Conservation (phyloP, 2,113 vertebrate genomes). For the Nansenia antarctica region DNA sequence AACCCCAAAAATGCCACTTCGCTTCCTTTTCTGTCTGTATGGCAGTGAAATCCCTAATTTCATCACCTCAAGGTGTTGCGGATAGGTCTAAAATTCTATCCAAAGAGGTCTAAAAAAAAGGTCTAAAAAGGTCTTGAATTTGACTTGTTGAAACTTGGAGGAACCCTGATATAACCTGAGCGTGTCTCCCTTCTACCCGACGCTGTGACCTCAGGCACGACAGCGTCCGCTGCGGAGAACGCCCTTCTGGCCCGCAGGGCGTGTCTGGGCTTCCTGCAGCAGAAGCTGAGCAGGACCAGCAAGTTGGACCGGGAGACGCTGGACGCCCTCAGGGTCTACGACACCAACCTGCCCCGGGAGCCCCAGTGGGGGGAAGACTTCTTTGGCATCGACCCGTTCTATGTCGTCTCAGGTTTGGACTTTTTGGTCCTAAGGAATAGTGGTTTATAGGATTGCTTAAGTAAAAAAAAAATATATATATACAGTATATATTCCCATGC, state of each 20-base stretch:
- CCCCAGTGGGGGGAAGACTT: slow-evolving; percentile 82
- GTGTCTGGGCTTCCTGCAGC: slow-evolving; percentile 82
- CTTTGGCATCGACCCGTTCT: slow-evolving; percentile 94
- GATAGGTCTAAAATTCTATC: no score
- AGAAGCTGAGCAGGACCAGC: slow-evolving; percentile 76
- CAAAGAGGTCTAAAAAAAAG: no score
- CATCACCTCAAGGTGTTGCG: no score
- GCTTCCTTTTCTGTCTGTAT: not conserved
- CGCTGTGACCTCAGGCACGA: slow-evolving; percentile 76
- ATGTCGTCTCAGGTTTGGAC: slow-evolving; percentile 83
- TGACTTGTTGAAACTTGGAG: no score
- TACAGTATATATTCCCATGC: no score
- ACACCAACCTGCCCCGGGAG: slow-evolving; percentile 74
- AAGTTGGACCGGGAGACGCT: slow-evolving; percentile 78
- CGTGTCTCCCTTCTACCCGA: not conserved
- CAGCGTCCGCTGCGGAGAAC: slow-evolving; percentile 75
- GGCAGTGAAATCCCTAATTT: no score
- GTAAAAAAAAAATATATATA: no score
- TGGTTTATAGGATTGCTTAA: no score
- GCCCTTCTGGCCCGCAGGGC: slow-evolving; percentile 79
- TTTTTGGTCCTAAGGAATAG: not conserved
- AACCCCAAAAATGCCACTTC: no score
- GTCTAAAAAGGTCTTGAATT: no score
- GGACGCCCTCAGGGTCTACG: slow-evolving; percentile 85
- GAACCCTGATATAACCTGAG: not conserved